A percentile compares a stretch with the other conserved stretches of the same genome.
These are phyloP conservation scores for Mimas tiliae DNA, from an alignment of 2,888 invertebrate genomes.

Conservation along the genomic window DNA sequence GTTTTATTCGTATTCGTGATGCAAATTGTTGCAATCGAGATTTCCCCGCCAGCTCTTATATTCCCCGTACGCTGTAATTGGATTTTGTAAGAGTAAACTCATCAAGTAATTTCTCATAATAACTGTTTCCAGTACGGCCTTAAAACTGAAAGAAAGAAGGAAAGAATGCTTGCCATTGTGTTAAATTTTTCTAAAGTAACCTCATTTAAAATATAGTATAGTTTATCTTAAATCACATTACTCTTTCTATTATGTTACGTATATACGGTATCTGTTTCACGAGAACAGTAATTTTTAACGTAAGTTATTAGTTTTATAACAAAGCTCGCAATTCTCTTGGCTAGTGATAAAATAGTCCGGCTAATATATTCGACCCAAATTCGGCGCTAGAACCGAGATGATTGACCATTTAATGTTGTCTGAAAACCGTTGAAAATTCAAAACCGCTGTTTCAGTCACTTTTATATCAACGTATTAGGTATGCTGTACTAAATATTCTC, in stretches of 20 bases:
- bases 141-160: not conserved
- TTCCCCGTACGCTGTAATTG: constrained; percentile 2
- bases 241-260: not conserved
- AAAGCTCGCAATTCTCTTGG: constrained; percentile 41
- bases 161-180: not conserved
- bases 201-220: not conserved
- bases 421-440: constrained; percentile 65
- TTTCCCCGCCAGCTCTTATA: constrained; percentile 4
- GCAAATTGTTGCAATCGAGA: not conserved
- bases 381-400: constrained; percentile 62
- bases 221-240: not conserved
- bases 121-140: not conserved
- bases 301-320: constrained; percentile 30
- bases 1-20: not conserved
- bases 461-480: not conserved
- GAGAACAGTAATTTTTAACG: not conserved
- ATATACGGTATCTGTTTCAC: not conserved
- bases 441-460: constrained; percentile 14
- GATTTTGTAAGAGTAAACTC: not conserved
- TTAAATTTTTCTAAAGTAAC: not conserved
- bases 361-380: constrained; percentile 73
- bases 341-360: constrained; percentile 56
- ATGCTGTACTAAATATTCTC: too few relatives aligned
- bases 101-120: constrained; percentile 1
- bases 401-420: constrained; percentile 75